Conservation (phyloP, 2,888 invertebrate genomes). For the Chaetogeoica ovagalla region DNA sequence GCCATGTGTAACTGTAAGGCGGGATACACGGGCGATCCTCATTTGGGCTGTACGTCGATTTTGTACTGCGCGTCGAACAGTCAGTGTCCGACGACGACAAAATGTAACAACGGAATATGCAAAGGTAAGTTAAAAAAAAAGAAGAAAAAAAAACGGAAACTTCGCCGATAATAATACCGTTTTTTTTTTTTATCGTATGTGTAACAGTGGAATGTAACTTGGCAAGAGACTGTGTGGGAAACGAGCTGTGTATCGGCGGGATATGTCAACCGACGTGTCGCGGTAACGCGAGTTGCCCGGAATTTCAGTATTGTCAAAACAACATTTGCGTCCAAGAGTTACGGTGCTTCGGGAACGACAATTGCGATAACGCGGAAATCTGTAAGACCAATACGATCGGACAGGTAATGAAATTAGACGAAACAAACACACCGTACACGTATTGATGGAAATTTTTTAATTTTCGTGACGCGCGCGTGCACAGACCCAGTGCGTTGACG, state of each 20-base stretch:
- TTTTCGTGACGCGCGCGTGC: conserved; percentile 21
- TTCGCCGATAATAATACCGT: neutral
- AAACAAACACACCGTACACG: too few relatives aligned
- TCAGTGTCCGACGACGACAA: conserved; percentile 82
- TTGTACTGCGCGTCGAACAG: conserved; percentile 80
- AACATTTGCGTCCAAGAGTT: conserved; percentile 83
- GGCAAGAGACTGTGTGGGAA: conserved; percentile 80
- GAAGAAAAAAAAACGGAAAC: neutral
- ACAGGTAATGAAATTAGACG: conserved; percentile 60
- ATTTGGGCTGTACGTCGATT: conserved; percentile 79
- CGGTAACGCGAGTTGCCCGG: conserved; percentile 78
- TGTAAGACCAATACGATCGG: conserved; percentile 73
- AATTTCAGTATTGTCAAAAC: conserved; percentile 81
- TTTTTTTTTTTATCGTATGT: conserved; percentile 57
- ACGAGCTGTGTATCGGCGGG: conserved; percentile 82
- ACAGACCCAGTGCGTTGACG: conserved; percentile 72
- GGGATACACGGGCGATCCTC: conserved; percentile 84
- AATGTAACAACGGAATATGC: conserved; percentile 81
- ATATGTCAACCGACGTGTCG: conserved; percentile 84
- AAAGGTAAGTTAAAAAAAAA: conserved; percentile 67
- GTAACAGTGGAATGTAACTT: conserved; percentile 72
- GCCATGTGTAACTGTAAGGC: conserved; percentile 81
- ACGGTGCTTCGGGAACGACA: conserved; percentile 72
- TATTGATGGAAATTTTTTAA: neutral
- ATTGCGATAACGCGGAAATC: conserved; percentile 74